Percentiles rank a stretch among this genome's conserved stretches.
Evolutionary conservation across 2,113 vertebrate species (phyloP).

Genomic region (Danio rerio): GRCz12tu NC_133194.1:48165501-48166000

Average conservation of each 20-base stretch:
- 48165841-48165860: no score
- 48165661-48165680: slow-evolving; percentile 14
- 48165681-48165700: slow-evolving; percentile 12
- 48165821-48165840: no score
- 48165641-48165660: slow-evolving; percentile 50
- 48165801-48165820: no score
- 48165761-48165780: background rate
- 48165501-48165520: slow-evolving; percentile 20
- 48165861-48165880: no score
- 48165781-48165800: background rate
- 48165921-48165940: no score
- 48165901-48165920: no score
- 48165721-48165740: slow-evolving; percentile 9
- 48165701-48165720: slow-evolving; percentile 20
- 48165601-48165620: slow-evolving; percentile 41
- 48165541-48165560: slow-evolving; percentile 11
- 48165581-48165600: background rate
- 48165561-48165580: slow-evolving; percentile 12
- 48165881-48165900: no score
- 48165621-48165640: slow-evolving; percentile 27
- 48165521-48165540: slow-evolving; percentile 32
- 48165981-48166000: no score
- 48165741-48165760: background rate
- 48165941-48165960: no score
- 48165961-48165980: no score